These are phyloP conservation scores for Pristionchus entomophagus DNA, from an alignment of 2,888 invertebrate species.

Conservation along the genomic window DNA sequence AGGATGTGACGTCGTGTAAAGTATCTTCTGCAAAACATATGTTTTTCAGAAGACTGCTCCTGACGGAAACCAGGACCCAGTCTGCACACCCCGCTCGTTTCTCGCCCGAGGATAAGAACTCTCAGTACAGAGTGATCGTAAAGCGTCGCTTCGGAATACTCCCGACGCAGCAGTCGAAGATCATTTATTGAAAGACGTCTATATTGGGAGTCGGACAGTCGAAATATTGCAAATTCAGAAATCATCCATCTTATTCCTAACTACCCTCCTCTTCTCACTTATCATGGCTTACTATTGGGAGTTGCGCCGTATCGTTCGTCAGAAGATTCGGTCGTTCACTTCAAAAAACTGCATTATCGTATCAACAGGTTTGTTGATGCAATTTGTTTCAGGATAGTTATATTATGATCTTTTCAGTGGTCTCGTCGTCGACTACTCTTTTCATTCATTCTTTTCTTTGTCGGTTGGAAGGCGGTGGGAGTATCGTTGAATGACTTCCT, in stretches of 20 bases:
- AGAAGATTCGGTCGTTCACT: constrained; percentile 62
- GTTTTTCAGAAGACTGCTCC: constrained; percentile 87
- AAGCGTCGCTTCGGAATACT: constrained; percentile 91
- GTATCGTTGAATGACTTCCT: constrained; percentile 66
- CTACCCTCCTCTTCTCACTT: not conserved
- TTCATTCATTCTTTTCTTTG: constrained; percentile 69
- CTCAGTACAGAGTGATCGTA: constrained; percentile 88
- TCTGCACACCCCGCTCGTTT: constrained; percentile 95
- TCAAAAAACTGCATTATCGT: constrained; percentile 60
- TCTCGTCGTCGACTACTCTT: constrained; percentile 66
- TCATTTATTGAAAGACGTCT: constrained; percentile 65
- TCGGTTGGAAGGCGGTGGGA: constrained; percentile 70
- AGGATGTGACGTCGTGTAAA: no score
- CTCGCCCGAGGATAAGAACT: constrained; percentile 94
- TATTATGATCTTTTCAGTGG: constrained; percentile 51
- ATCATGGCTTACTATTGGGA: constrained; percentile 63
- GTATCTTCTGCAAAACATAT: no score
- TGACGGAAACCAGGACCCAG: constrained; percentile 85
- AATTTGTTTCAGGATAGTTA: not conserved
- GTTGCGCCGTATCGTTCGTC: constrained; percentile 65
- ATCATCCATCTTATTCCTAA: not conserved
- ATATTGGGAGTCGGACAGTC: not conserved
- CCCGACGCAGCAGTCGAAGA: constrained; percentile 85
- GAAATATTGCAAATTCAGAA: not conserved
- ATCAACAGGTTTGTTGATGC: constrained; percentile 58